Percentiles rank a stretch among this genome's conserved stretches.
Evolutionary conservation across 2,888 invertebrate species (phyloP).

Genomic region (Bembecia ichneumoniformis): DNA sequence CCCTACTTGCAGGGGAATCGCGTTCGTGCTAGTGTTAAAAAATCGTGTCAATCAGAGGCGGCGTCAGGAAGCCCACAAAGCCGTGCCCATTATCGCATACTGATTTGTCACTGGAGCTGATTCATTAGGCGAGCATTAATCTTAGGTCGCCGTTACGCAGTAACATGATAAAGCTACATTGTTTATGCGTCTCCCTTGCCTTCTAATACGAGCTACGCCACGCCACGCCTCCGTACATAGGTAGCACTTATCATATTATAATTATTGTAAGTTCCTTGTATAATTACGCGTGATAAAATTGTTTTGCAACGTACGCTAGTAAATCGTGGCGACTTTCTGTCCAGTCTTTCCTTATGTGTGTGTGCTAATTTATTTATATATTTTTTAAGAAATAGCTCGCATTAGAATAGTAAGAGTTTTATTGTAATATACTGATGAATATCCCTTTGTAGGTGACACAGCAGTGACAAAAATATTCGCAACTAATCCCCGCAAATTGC

Average conservation of each 20-base stretch:
- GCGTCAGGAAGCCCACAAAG: conserved; percentile 15
- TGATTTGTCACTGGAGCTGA: conserved; percentile 62
- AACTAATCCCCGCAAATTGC: no score
- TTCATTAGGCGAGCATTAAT: conserved; percentile 60
- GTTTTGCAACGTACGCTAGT: no score
- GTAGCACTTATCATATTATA: not conserved
- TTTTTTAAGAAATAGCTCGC: no score
- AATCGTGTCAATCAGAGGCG: conserved; percentile 4
- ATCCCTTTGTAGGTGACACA: no score
- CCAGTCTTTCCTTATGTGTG: no score
- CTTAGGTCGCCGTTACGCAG: conserved; percentile 35
- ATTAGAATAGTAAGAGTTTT: no score
- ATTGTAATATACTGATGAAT: no score
- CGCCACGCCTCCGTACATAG: not conserved
- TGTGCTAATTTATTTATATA: no score
- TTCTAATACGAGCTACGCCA: not conserved
- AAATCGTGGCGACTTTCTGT: no score
- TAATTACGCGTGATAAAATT: no score
- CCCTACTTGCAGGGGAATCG: not conserved
- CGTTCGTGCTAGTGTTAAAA: not conserved
- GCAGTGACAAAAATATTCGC: no score
- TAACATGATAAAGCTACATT: conserved; percentile 36
- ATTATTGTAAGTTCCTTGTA: no score
- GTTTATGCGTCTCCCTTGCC: conserved; percentile 22
- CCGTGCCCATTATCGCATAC: conserved; percentile 29